phyloP scores from a whole-genome alignment of 2,888 invertebrate genomes.

The Gortyna flavago region DNA sequence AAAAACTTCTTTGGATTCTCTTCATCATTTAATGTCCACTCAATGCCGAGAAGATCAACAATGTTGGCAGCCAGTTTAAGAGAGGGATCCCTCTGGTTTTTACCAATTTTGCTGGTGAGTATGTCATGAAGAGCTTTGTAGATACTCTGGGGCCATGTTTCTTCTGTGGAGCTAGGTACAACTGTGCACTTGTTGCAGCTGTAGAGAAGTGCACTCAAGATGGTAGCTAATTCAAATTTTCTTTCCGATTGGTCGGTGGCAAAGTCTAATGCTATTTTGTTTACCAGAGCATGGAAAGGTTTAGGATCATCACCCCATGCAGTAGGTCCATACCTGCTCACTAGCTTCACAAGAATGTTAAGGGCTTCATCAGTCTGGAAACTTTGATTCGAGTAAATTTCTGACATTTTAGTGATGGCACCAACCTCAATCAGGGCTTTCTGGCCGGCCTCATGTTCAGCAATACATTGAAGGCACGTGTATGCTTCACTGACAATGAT shows the following conservation, averaged over 20 bases:
- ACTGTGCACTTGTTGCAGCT: constrained; percentile 93
- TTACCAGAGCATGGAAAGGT: constrained; percentile 95
- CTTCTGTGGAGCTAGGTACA: constrained; percentile 91
- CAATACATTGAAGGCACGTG: constrained; percentile 95
- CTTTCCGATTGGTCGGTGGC: constrained; percentile 96
- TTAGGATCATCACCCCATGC: constrained; percentile 95
- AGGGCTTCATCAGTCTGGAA: constrained; percentile 97
- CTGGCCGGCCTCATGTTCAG: constrained; percentile 94
- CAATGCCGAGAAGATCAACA: constrained; percentile 95
- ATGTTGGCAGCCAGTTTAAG: constrained; percentile 95
- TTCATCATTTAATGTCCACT: constrained; percentile 95
- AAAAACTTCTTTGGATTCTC: constrained; percentile 95
- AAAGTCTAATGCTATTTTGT: constrained; percentile 96
- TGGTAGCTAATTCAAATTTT: constrained; percentile 96
- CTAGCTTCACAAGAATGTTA: constrained; percentile 94
- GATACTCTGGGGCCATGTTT: constrained; percentile 95
- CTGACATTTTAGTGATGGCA: constrained; percentile 95
- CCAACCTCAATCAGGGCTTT: constrained; percentile 94
- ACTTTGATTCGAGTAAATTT: constrained; percentile 96
- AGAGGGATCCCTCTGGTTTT: constrained; percentile 96
- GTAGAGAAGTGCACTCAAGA: constrained; percentile 93
- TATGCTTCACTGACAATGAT: constrained; percentile 97
- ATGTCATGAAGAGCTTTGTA: constrained; percentile 96
- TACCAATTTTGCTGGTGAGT: constrained; percentile 95
- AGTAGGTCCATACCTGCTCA: constrained; percentile 92